Base-by-base conservation (phyloP, 2,888 invertebrate species). In the Heliconius aoede region DNA sequence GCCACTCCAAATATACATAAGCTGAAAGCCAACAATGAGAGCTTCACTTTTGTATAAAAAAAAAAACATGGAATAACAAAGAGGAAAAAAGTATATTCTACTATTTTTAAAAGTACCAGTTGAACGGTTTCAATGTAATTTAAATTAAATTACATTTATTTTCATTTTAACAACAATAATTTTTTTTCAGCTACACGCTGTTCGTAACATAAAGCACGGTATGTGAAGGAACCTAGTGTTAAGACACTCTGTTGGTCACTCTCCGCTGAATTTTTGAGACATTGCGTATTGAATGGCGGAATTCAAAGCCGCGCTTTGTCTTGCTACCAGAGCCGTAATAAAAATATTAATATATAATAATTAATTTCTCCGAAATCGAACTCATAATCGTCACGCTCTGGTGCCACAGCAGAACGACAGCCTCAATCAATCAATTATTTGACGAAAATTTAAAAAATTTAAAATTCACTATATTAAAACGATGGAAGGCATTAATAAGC, bases 401-500 rank as follows among this genome's bases (percentile, higher is more conserved):
- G 18, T 18, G 7, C 18, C 46, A 46, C 46, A 18, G 7, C 18
- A 46, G 18, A 46, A 46, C 7, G 46, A 18, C 18, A 5, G 0
- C 36, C 36, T 40, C 36, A 40, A 40, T 46, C 46, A 46, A 46
- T 55, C 55, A 55, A 55, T 4, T 26, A 65, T 24, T 36, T 65
- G 5, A 24, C 15, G 13, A 65, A 18, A 55, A 24, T 0, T 55
- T 30, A 21, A 2, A 51, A 51, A 30, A n/a, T 51, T 30, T 55
- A n/a, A 55, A 30, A 55, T 13, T 30, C 21, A 7, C 8, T 11
- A 55, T n/a, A 30, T 68, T 18, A 21, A 18, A 26, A 30, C n/a
- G 55, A 69, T 51, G 55, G n/a, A 55, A 55, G 32, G 13, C n/a
- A 51, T 7, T 69, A 69, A 69, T 69, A 30, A n/a, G 30, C 30